These are phyloP conservation scores for Troides aeacus DNA, from an alignment of 2,888 invertebrate genomes.

Conservation along the genomic window DNA sequence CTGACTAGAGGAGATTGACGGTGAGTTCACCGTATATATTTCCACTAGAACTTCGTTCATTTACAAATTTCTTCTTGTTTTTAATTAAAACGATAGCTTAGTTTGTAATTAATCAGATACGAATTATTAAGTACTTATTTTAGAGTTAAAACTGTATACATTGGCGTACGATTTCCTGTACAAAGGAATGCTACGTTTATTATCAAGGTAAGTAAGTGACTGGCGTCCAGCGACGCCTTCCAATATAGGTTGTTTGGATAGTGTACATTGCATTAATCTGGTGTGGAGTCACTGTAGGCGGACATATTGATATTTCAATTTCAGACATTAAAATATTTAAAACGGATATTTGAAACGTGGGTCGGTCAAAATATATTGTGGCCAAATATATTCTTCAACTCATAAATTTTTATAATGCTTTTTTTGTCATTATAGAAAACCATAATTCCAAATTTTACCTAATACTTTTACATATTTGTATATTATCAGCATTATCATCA, in stretches of 20 bases:
- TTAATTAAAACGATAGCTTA: background rate
- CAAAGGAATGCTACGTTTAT: conserved; percentile 52
- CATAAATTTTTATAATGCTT: background rate
- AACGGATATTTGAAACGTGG: conserved; percentile 7
- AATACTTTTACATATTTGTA: no score
- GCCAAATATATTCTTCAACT: background rate
- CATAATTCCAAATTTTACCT: background rate
- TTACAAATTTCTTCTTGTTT: background rate
- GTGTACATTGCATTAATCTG: conserved; percentile 31
- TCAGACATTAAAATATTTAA: conserved; percentile 19
- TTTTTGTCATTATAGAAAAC: background rate
- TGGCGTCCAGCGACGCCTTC: conserved; percentile 35
- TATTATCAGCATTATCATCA: no score
- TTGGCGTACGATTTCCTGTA: conserved; percentile 55
- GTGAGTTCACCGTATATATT: no score
- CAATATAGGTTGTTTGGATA: conserved; percentile 34
- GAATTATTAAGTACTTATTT: conserved; percentile 1
- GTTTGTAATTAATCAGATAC: background rate
- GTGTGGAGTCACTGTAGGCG: conserved; percentile 33
- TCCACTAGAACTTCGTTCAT: no score
- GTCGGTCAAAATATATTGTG: background rate
- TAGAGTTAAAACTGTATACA: conserved; percentile 7
- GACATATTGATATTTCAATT: conserved; percentile 30
- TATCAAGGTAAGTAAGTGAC: conserved; percentile 62
- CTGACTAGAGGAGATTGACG: no score